Base-by-base conservation (phyloP, 1,140 invertebrate species). In the Drosophila asahinai region DNA sequence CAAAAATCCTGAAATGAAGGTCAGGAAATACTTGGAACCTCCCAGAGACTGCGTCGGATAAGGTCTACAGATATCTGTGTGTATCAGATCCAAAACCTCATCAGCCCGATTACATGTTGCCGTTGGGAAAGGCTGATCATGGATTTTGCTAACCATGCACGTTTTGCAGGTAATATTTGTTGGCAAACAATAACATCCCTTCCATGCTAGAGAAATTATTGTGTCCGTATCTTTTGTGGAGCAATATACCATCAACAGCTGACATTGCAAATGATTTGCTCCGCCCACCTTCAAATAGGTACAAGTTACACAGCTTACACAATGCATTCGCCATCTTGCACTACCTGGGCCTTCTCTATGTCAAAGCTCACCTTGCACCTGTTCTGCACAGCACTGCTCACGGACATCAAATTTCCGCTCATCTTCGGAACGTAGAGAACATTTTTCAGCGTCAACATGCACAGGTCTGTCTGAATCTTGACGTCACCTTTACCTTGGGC, bases 11-110 rank as follows among this genome's bases (percentile, higher is more conserved):
- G 22, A 58, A 22, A 27, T 42, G 6, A 25, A 42, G 1, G 54
- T 38, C 14, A 40, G 22, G 22, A 58, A 40, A 12, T 58, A 58
- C 36, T 58, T 58, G 3, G 9, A 58, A n/a, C 9, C 55, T 5
- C 3, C 17, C 47, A 47, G 17, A 11, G 45, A 47, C 19, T 47
- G 45, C 12, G 19, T 22, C 9, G 45, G 45, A 22, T 19, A 47
- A n/a, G 43, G 43, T 11, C 45, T 9, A 19, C 45, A 47, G 11
- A 47, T 2, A 47, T 47, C 11, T 47, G 11, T 17, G 11, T 47
- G 27, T 33, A 33, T 33, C 8, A 33, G 30, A 33, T 33, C 30
- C 30, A 33, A 33, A 33, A 33, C 8, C 8, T 33, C 30, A 33
- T 33, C 30, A 33, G 30, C 30, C 8, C 27, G 27, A 30, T 30